Conservation (phyloP, 2,888 invertebrate species). For the Ecliptopera silaceata region DNA sequence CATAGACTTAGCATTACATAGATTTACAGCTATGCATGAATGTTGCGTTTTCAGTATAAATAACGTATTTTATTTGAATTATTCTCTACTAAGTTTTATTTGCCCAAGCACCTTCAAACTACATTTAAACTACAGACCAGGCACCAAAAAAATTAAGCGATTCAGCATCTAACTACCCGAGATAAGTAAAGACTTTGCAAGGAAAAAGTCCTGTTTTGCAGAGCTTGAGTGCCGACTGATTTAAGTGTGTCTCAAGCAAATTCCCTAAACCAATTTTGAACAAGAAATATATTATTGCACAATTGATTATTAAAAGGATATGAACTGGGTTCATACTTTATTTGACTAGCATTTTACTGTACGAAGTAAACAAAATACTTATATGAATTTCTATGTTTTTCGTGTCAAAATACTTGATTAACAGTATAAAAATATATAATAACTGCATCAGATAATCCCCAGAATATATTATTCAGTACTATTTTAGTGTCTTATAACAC, state of each 20-base stretch:
- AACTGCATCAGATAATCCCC: neutral
- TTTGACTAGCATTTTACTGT: neutral
- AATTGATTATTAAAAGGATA: constrained; percentile 39
- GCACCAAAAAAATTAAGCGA: constrained; percentile 45
- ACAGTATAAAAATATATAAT: too few species aligned
- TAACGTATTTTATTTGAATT: neutral
- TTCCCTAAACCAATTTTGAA: constrained; percentile 48
- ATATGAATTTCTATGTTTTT: too few species aligned
- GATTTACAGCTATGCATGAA: constrained; percentile 4
- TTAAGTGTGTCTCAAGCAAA: constrained; percentile 53
- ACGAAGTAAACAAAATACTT: neutral
- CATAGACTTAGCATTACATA: constrained; percentile 16
- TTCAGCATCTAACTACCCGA: constrained; percentile 39
- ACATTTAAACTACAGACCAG: constrained; percentile 48
- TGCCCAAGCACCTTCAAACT: constrained; percentile 44
- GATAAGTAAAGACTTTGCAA: constrained; percentile 35
- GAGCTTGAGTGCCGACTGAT: constrained; percentile 39
- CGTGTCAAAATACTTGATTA: too few species aligned
- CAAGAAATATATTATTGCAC: constrained; percentile 33
- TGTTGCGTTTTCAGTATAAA: neutral
- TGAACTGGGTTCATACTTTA: constrained; percentile 31
- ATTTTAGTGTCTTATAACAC: neutral
- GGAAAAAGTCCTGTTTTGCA: constrained; percentile 14
- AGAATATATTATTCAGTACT: neutral
- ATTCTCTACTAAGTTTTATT: constrained; percentile 9